Evolutionary conservation across 2,113 vertebrate species (phyloP), one percentile per base, ranked within the genome.

Genomic region (Syrmaticus mikado): DNA sequence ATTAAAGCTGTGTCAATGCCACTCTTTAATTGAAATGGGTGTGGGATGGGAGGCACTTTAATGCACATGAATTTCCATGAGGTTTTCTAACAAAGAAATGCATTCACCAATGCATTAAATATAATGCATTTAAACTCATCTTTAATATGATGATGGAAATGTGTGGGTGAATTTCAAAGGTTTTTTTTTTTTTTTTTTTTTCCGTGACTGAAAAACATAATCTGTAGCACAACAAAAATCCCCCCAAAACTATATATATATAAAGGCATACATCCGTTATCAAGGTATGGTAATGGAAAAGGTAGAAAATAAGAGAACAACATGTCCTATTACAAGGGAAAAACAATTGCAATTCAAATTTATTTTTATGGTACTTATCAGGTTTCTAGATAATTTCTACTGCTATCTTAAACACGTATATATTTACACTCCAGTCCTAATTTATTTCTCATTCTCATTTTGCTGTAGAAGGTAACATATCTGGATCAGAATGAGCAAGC

Each of bases 11-110:
- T 95, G 85, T 97, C 97, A 97, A 32, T 96, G 94, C 95, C 96
- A 97, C 11, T 60, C 53, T 96, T 96, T 97, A 97, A 97, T 97
- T 97, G 93, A 95, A 97, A 97, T 95, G 93, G 80, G 89, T 84
- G 88, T 96, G 80, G 61, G 34, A 90, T 89, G 85, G 95, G 82
- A 97, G 91, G 93, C 85, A 85, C 85, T 97, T 96, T 85, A 95
- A 90, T 94, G 92, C 83, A 85, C 89, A 97, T 92, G 92, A 97
- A 97, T 97, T 98, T 98, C 95, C 94, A 97, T 97, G 97, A 97
- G 82, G 90, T 91, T 95, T 96, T 89, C 38, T 77, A 74, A 94
- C 2, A 12, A 90, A 95, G 87, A 95, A 95, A 77, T 87, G 55
- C n/a, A 80, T 95, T 87, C 66, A 91, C 40, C 92, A 87, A 71